phyloP scores from a whole-genome alignment of 2,797 vertebrate species.

The Onychomys torridus region DNA sequence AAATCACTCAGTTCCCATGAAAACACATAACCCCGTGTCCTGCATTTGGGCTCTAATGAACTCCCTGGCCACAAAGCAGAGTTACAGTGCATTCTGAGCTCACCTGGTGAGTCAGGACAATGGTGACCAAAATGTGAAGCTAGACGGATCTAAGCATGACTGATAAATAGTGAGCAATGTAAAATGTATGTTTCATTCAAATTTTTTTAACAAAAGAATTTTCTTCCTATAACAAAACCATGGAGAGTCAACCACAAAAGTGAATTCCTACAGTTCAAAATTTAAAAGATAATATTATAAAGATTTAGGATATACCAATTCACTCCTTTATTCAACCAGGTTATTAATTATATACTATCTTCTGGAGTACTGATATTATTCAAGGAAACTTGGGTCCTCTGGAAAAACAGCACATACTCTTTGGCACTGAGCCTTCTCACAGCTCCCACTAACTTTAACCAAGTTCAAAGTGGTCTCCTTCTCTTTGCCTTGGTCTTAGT shows the following conservation, averaged over 20 bases:
- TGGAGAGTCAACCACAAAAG: conserved; percentile 39
- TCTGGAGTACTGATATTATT: background rate
- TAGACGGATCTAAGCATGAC: background rate
- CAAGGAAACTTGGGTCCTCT: background rate
- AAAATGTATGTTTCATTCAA: conserved; percentile 45
- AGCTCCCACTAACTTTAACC: conserved; percentile 15
- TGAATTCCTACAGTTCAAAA: conserved; percentile 40
- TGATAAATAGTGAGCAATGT: conserved; percentile 17
- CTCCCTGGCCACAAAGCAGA: conserved; percentile 35
- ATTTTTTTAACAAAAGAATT: conserved; percentile 20
- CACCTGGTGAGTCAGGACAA: background rate
- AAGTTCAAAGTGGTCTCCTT: conserved; percentile 24
- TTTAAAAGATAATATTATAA: conserved; percentile 15
- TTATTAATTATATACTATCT: background rate
- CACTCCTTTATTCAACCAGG: conserved; percentile 25
- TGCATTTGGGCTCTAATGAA: conserved; percentile 42
- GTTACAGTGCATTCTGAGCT: conserved; percentile 51
- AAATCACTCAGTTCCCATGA: conserved; percentile 66
- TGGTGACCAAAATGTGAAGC: background rate
- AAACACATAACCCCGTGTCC: conserved; percentile 36
- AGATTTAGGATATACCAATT: background rate
- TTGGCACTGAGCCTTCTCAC: background rate
- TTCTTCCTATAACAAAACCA: conserved; percentile 38
- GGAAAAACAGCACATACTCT: background rate
- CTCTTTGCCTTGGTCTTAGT: conserved; percentile 8